A percentile compares a stretch with the other conserved stretches of the same genome.
phyloP scores from a whole-genome alignment of 2,888 invertebrate genomes.

The Spisula solida region DNA sequence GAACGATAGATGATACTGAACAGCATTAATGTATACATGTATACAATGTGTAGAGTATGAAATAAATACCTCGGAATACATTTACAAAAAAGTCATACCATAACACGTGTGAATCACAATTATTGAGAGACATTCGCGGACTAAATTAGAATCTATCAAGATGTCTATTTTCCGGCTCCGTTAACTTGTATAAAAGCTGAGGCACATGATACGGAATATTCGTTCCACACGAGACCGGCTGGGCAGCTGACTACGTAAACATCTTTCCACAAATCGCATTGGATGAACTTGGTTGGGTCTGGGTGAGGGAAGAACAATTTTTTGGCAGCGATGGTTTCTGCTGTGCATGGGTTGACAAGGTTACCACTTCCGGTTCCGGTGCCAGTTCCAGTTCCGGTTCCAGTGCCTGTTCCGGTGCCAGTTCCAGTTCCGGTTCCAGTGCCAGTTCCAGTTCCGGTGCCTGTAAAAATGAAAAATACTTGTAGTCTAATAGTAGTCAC shows the following conservation, averaged over 20 bases:
- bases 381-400: constrained; percentile 6
- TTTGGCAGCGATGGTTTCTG: constrained; percentile 59
- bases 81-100: constrained; percentile 5
- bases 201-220: constrained; percentile 77
- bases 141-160: not conserved
- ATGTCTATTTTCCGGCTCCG: constrained; percentile 40
- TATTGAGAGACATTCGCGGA: constrained; percentile 3
- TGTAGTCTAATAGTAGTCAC: too few species aligned
- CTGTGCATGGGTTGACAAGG: constrained; percentile 67
- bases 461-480: not conserved
- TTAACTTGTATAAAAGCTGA: constrained; percentile 64
- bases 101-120: constrained; percentile 14
- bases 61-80: constrained; percentile 31
- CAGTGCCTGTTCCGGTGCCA: constrained; percentile 47
- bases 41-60: constrained; percentile 20
- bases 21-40: constrained; percentile 22
- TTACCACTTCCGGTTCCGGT: constrained; percentile 42
- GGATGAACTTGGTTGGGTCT: constrained; percentile 80
- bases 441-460: constrained; percentile 40
- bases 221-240: constrained; percentile 79
- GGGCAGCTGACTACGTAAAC: constrained; percentile 78
- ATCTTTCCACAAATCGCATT: constrained; percentile 80
- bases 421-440: constrained; percentile 13
- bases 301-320: constrained; percentile 78
- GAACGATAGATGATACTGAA: not conserved